Conservation (phyloP, 2,888 invertebrate genomes). For the Mythimna vitellina region DNA sequence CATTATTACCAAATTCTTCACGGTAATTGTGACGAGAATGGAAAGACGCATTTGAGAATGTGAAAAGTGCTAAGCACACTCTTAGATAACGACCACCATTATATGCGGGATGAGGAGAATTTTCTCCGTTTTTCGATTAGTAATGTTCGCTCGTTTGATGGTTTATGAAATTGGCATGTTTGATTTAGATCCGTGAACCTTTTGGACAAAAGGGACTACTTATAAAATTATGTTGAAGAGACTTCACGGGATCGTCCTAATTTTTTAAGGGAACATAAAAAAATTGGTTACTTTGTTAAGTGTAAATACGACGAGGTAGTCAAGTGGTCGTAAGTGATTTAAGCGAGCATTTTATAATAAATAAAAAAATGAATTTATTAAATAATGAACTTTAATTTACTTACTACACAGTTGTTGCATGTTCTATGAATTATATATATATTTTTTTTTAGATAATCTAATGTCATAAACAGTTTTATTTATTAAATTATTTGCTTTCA, state of each 20-base stretch:
- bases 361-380: too few species aligned
- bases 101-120: background rate
- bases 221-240: background rate
- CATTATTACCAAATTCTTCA: constrained; percentile 7
- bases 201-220: background rate
- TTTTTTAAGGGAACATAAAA: background rate
- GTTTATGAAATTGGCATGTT: constrained; percentile 8
- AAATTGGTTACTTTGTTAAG: too few species aligned
- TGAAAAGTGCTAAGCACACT: constrained; percentile 15
- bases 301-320: too few species aligned
- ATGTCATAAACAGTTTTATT: too few species aligned
- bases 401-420: too few species aligned
- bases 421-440: too few species aligned
- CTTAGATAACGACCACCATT: constrained; percentile 17
- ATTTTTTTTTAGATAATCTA: too few species aligned
- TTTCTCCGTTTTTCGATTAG: constrained; percentile 16
- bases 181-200: constrained; percentile 7
- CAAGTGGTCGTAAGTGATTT: too few species aligned
- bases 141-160: background rate
- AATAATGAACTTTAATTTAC: too few species aligned
- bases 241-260: background rate
- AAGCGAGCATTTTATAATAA: too few species aligned
- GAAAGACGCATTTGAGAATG: constrained; percentile 10
- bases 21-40: constrained; percentile 24
- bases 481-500: too few species aligned